Base-by-base conservation (phyloP, 37 sponge, comb jelly and placozoan genomes). In the Beroe forskalii region DNA sequence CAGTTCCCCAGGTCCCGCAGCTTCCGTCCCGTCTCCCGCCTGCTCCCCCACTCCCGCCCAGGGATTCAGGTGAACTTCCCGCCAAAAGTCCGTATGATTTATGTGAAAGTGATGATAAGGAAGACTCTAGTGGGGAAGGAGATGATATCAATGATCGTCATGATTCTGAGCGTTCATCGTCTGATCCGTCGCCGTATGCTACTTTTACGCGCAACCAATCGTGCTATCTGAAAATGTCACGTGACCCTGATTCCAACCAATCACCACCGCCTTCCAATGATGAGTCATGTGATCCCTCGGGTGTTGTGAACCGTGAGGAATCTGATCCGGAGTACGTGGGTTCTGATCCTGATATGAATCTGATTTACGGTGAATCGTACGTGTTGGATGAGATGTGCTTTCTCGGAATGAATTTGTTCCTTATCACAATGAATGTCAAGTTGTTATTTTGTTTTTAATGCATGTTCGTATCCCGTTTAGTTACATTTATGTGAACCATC, bases 21-120 rank as follows among this genome's bases (percentile, higher is more conserved):
- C 36, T 32, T 36, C 72, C 72, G 19, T 69, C 72, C 72, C 72
- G 35, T 3, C 72, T 20, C 12, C 72, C 72, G 28, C 72, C 72
- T 36, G 27, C 72, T 35, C 72, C 32, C 32, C 72, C 72, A 32
- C 72, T 48, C 55, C 72, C 20, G 32, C 37, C 38, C 0, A 19
- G 38, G 72, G 72, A 69, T 23, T n/a, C 66, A 63, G 66, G 55
- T 48, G 55, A 48, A 17, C 55, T 48, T 6, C 12, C 12, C 55
- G 12, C 12, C 12, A 6, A 48, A 48, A 48, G 12, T 48, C 12
- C 55, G 12, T 12, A 12, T 48, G 12, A 48, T 12, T 6, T 17
- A 17, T 48, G 55, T 48, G 55, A 48, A 48, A 17, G 55, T 48
- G 55, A 48, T 48, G 55, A 48, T 48, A 12, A 48, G 55, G 55